Evolutionary conservation across 2,797 vertebrate genomes (phyloP), one percentile per base, ranked within the genome.

Genomic region (Cuculus canorus): DNA sequence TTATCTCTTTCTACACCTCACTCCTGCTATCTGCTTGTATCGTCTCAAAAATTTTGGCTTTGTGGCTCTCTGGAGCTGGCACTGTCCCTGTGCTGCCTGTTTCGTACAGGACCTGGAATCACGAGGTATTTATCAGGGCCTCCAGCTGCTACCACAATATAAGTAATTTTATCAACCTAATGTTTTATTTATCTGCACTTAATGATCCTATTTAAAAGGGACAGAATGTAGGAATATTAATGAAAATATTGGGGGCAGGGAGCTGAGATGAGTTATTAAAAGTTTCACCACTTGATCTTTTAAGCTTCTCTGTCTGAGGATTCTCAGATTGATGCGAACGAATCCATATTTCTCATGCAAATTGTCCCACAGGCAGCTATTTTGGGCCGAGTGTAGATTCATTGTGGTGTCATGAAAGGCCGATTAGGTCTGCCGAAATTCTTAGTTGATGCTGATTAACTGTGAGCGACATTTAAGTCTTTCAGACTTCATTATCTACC

Each of bases 141-240:
- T 92, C 89, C 91, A 96, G 94, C 83, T 96, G 94, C 93, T 92
- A 64, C 81, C 75, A 88, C 61, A 94, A 93, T 94, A 65, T 69
- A 92, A 94, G 91, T 90, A 84, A 96, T 92, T 90, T 92, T 93
- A 93, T 96, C 95, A 94, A 76, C 69, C 82, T 95, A 89, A 96
- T 96, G 92, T 97, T 96, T 97, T 96, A 95, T 96, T 96, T 97
- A 96, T 96, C 88, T 95, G 68, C 61, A 96, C 80, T 95, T 86
- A 84, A 93, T 28, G 15, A 94, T 94, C 81, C 77, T 93, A 87
- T 94, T 94, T 95, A 90, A 95, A 94, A 33, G 50, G 75, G 41
- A 90, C 53, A 94, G 91, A 93, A 96, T 93, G 41, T 53, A 48
- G 91, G 90, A 94, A 93, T 95, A 92, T 90, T 95, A 93, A 95